Base-by-base conservation (phyloP, 2,113 vertebrate genomes). In the Anarhynchus alexandrinus region DNA sequence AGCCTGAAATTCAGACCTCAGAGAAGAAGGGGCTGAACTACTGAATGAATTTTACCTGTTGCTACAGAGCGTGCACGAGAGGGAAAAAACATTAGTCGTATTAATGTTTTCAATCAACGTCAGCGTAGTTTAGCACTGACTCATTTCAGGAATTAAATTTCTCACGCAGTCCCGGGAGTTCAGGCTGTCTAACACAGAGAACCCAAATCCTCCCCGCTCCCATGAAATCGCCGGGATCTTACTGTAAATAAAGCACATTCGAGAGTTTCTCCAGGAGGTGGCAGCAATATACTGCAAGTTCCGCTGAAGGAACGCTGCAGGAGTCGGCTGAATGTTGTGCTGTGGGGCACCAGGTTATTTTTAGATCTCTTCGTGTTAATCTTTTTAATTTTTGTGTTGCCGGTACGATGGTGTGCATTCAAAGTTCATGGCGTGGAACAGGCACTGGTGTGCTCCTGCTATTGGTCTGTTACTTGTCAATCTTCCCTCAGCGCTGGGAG, bases 241-340 rank as follows among this genome's bases (percentile, higher is more conserved):
- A 6, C 43, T 10, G 5, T 64, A 40, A 51, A 54, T 72, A 66
- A 62, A 76, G 58, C 51, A 11, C 86, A 47, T 97, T 95, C 74
- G 25, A 8, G 62, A 26, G 10, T 71, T 34, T 71, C 47, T 74
- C 98, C 98, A 98, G 98, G 67, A 98, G 98, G 58, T 98, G 98
- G 98, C 98, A 98, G 98, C 98, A 98, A 23, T 54, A 73, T 57
- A 81, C 97, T 94, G 94, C 36, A 3, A 69, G 69, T 90, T 14
- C 7, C 20, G 5, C 32, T 58, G 82, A 90, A 57, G 55, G 91
- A 96, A 7, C 94, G 1, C 62, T 71, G 4, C 92, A 0, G 74
- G 65, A 89, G 73, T 15, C 38, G 29, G 42, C 77, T 94, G 84
- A 96, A 71, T 71, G 49, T 43, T 91, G 82, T 67, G 74, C 93